phyloP scores from a whole-genome alignment of 92 coral and sea anemone species.

The Phenganax stokvisi region DNA sequence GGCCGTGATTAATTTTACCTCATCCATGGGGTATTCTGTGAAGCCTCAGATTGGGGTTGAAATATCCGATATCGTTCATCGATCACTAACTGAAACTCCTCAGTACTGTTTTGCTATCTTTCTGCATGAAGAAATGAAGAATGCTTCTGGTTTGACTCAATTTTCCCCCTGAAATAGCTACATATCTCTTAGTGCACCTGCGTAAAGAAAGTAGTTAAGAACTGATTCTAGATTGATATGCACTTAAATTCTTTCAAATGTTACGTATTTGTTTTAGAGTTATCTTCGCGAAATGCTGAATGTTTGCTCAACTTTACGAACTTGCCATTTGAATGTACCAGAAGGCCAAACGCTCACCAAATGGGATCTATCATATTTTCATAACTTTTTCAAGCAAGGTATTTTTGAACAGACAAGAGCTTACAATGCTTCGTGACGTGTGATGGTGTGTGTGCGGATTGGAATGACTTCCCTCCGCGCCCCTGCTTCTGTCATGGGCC shows the following conservation, averaged over 20 bases:
- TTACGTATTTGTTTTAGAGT: conserved; percentile 46
- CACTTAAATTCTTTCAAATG: too few species aligned
- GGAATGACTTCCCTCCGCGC: neutral
- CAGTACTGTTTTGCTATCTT: too few species aligned
- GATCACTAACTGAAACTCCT: too few species aligned
- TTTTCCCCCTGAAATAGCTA: too few species aligned
- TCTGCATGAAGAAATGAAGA: too few species aligned
- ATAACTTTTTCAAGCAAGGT: conserved; percentile 96
- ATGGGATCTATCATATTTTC: conserved; percentile 88
- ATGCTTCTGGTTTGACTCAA: too few species aligned
- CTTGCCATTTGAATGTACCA: conserved; percentile 80
- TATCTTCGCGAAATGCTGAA: conserved; percentile 78
- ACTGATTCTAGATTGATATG: too few species aligned
- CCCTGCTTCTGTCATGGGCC: neutral
- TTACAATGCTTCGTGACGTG: conserved; percentile 45
- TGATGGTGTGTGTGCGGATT: neutral
- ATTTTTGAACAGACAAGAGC: conserved; percentile 91
- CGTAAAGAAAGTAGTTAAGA: too few species aligned
- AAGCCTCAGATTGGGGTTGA: too few species aligned
- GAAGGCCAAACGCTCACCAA: conserved; percentile 75
- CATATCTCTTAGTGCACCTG: too few species aligned
- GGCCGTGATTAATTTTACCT: neutral
- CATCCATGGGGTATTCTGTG: neutral
- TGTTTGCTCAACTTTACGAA: conserved; percentile 74
- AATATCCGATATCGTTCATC: too few species aligned